Evolutionary conservation across 2,888 invertebrate species (phyloP), one percentile per base, ranked within the genome.

Genomic region (Caenorhabditis doughertyi): DNA sequence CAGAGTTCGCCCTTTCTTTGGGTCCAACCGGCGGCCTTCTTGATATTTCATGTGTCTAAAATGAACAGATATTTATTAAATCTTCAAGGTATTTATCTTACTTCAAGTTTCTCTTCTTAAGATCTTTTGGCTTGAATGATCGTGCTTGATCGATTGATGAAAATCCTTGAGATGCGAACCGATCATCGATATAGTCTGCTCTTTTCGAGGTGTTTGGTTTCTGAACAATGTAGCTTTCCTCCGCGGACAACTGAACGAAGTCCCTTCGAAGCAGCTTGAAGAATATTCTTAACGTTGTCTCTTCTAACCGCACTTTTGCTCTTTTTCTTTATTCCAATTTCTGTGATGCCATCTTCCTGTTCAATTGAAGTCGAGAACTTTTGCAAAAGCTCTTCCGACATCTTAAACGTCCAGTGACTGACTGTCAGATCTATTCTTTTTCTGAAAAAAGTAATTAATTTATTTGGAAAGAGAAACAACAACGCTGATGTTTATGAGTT

Each of bases 401-500:
- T 85, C 56, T 53, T 23, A 3, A 56, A 21, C 3, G 9, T 35
- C n/a, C 16, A 1, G 2, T 4, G 13, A 25, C 16, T n/a, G n/a
- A n/a, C n/a, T 7, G 7, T 58, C 13, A 42, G 23, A n/a, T 25
- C 18, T 23, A 44, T 5, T 8, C 25, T 25, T 18, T 13, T 58
- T 44, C 42, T 42, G 47, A 29, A 77, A 82, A 47, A 83, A 76
- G 74, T 81, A 79, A 86, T 84, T 83, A 86, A 84, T 86, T 84
- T 86, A 83, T 83, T 81, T 32, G 42, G 68, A 49, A 71, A 76
- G 68, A 67, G 62, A 72, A 77, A 58, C 77, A 70, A 71, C 67
- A 67, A 72, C 53, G 49, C 68, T 65, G 76, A 53, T 72, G 65
- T 51, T 85, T 86, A 84, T 65, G 81, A 84, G 90, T 97, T 96